Conservation (phyloP, 1,140 invertebrate species). For the Hormaphis cornu region DNA sequence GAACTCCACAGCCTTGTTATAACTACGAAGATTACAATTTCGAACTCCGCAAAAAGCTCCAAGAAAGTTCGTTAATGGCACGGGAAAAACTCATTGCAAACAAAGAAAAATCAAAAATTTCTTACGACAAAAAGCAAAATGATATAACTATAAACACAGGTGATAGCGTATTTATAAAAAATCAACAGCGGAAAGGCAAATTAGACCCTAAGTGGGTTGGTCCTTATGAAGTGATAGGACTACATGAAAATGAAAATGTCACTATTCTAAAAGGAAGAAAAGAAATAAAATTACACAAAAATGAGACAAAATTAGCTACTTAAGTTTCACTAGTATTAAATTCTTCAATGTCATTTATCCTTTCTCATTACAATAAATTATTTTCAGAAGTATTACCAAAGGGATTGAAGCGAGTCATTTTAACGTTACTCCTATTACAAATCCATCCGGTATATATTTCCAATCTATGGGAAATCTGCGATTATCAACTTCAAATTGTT, state of each 20-base stretch:
- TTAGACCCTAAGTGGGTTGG: neutral
- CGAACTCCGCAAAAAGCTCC: neutral
- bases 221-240: neutral
- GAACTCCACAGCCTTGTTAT: neutral
- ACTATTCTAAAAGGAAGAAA: neutral
- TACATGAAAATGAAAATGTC: neutral
- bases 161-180: neutral
- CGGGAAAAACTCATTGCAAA: neutral
- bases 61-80: neutral
- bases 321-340: too few species aligned
- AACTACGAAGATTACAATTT: neutral
- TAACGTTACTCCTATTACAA: too few species aligned
- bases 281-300: neutral
- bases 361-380: too few species aligned
- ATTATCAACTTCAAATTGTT: too few species aligned
- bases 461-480: too few species aligned
- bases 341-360: too few species aligned
- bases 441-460: too few species aligned
- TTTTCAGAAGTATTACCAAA: too few species aligned
- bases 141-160: neutral
- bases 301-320: neutral
- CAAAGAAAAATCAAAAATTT: neutral
- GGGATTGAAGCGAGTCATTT: too few species aligned
- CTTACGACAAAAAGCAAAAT: neutral
- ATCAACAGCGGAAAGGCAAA: neutral